These are phyloP conservation scores for Trichoplusia ni DNA, from an alignment of 1,140 invertebrate genomes.

Conservation along the genomic window DNA sequence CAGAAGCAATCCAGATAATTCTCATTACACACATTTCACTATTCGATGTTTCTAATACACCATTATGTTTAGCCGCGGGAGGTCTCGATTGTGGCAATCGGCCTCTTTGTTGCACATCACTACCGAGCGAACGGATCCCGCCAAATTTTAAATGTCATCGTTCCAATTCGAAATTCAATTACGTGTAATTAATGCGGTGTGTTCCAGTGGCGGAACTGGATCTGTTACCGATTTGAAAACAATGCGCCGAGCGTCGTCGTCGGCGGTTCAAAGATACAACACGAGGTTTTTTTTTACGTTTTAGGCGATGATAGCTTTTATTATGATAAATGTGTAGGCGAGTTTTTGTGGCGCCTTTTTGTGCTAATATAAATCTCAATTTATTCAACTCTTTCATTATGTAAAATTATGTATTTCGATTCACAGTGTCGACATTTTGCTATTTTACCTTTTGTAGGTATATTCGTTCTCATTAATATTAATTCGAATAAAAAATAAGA, in stretches of 20 bases:
- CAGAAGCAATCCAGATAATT: conserved; percentile 78
- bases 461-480: neutral
- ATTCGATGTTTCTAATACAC: conserved; percentile 71
- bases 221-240: conserved; percentile 72
- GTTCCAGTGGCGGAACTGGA: conserved; percentile 64
- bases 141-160: conserved; percentile 80
- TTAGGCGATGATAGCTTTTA: conserved; percentile 51
- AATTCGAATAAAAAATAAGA: neutral
- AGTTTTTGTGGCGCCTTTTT: conserved; percentile 38
- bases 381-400: conserved; percentile 29
- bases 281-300: conserved; percentile 53
- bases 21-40: conserved; percentile 79
- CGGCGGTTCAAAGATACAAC: conserved; percentile 53
- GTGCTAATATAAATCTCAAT: conserved; percentile 47
- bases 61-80: conserved; percentile 71
- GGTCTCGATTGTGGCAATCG: conserved; percentile 68
- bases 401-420: conserved; percentile 17
- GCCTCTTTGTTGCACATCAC: conserved; percentile 73
- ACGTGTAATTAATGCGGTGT: conserved; percentile 76
- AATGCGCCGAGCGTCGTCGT: conserved; percentile 55
- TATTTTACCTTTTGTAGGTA: neutral
- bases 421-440: conserved; percentile 1
- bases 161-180: conserved; percentile 81
- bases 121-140: conserved; percentile 72
- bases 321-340: conserved; percentile 54